Evolutionary conservation across 1,140 invertebrate species (phyloP), one percentile per base, ranked within the genome.

Genomic region (Artemia franciscana): DNA sequence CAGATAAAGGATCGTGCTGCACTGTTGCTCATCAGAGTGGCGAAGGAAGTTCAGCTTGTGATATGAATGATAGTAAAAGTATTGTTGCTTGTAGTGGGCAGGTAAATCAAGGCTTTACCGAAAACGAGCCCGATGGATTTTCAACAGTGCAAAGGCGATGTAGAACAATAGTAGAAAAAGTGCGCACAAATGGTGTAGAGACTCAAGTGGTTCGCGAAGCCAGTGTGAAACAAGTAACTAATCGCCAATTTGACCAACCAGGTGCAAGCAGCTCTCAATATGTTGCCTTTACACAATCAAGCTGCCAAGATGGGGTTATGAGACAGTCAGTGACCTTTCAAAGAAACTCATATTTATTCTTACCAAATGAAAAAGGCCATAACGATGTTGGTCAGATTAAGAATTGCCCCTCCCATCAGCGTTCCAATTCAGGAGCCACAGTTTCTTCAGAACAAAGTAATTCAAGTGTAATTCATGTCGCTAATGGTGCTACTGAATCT

Each of bases 321-420:
- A 28, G 60, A 18, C 64, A 65, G 58, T 64, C 63, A 58, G 63
- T 65, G n/a, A 65, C 63, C n/a, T 65, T 65, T 30, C 64, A 60
- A 24, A 26, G 57, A 26, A 61, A 65, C 39, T 65, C 64, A 18
- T 59, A 60, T 21, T 63, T 65, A 28, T 25, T 65, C 15, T 27
- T 63, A n/a, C 60, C 39, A 7, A 62, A 57, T 27, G 51, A 57
- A 51, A 24, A 18, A 25, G 60, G 57, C 23, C 26, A 64, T 9
- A 21, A 56, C 7, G 23, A 30, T 5, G 30, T 18, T 4, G 23
- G n/a, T 26, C 23, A 21, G 23, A 27, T 15, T 15, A 9, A 27
- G n/a, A 23, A n/a, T 5, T n/a, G 30, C 7, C 12, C 26, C n/a
- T 24, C 18, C 12, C 15, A 60, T 18, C 60, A 60, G 30, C 24